Percentiles rank a stretch among this genome's conserved stretches.
Evolutionary conservation across 2,888 invertebrate species (phyloP).

Genomic region (Nebria brevicollis): DNA sequence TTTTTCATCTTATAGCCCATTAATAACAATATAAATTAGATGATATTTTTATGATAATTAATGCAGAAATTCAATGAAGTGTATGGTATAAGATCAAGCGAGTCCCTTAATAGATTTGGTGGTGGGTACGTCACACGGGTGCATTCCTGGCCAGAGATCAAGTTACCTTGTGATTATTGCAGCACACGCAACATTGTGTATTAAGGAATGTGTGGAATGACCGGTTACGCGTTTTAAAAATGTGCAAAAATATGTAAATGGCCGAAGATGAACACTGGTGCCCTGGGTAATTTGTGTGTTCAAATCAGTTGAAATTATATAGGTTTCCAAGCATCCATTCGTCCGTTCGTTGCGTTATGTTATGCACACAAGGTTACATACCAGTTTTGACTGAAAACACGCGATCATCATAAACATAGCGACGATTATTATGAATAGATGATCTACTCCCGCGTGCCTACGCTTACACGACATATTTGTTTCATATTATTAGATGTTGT

Average conservation of each 20-base stretch:
- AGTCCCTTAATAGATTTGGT: no score
- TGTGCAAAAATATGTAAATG: slow-evolving; percentile 16
- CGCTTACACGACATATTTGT: no score
- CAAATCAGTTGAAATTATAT: neutral
- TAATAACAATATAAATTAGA: no score
- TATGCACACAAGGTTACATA: neutral
- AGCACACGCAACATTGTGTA: neutral
- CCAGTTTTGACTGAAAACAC: neutral
- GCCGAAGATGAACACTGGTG: neutral
- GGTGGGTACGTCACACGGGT: no score
- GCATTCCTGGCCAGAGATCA: no score
- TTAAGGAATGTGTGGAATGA: slow-evolving; percentile 3
- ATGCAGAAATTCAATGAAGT: no score
- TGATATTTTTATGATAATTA: no score
- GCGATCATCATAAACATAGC: neutral
- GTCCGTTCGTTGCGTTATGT: neutral
- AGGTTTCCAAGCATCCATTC: neutral
- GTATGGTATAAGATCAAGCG: no score
- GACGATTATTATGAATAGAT: neutral
- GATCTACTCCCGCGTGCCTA: no score
- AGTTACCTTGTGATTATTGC: no score
- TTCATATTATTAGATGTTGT: no score
- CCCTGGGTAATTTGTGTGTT: slow-evolving; percentile 2
- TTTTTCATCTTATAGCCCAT: no score
- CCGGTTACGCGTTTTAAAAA: slow-evolving; percentile 10